These are phyloP conservation scores for Drosophila chauvacae DNA, from an alignment of 1,140 invertebrate genomes.

Conservation along the genomic window DNA sequence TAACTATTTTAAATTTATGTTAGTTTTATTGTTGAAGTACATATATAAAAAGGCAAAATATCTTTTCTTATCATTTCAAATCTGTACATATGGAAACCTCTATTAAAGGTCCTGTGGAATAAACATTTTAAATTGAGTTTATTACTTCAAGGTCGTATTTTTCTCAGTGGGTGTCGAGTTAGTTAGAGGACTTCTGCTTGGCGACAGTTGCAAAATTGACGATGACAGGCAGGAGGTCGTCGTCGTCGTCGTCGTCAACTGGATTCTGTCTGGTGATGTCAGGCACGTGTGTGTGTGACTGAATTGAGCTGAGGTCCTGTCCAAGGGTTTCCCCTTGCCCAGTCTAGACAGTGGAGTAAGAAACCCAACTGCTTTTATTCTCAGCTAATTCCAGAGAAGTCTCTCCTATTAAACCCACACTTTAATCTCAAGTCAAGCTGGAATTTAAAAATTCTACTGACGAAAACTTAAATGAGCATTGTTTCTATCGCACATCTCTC, in stretches of 20 bases:
- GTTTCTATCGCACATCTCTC: slow-evolving; percentile 35
- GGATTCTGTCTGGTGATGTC: slow-evolving; percentile 61
- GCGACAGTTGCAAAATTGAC: slow-evolving; percentile 63
- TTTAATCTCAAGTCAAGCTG: slow-evolving; percentile 8
- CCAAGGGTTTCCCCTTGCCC: slow-evolving; percentile 35
- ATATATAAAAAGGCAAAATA: neutral
- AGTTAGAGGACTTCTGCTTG: slow-evolving; percentile 45
- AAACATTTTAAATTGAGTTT: neutral
- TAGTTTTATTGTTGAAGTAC: neutral
- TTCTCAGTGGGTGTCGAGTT: slow-evolving; percentile 36
- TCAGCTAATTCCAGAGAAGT: neutral
- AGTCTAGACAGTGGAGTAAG: slow-evolving; percentile 38
- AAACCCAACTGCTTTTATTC: neutral
- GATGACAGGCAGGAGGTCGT: slow-evolving; percentile 26
- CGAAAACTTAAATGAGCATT: slow-evolving; percentile 45
- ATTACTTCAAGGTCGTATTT: slow-evolving; percentile 3
- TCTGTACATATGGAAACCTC: neutral
- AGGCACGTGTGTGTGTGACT: slow-evolving; percentile 46
- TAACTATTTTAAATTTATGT: neutral
- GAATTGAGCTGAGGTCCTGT: slow-evolving; percentile 17
- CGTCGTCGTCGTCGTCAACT: slow-evolving; percentile 14
- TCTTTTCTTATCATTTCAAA: neutral
- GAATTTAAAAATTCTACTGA: slow-evolving; percentile 24
- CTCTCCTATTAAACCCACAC: neutral
- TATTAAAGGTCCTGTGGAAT: neutral